A percentile compares a stretch with the other conserved stretches of the same genome.
These are phyloP conservation scores for Netelia melanura DNA, from an alignment of 2,888 invertebrate genomes.

Conservation along the genomic window DNA sequence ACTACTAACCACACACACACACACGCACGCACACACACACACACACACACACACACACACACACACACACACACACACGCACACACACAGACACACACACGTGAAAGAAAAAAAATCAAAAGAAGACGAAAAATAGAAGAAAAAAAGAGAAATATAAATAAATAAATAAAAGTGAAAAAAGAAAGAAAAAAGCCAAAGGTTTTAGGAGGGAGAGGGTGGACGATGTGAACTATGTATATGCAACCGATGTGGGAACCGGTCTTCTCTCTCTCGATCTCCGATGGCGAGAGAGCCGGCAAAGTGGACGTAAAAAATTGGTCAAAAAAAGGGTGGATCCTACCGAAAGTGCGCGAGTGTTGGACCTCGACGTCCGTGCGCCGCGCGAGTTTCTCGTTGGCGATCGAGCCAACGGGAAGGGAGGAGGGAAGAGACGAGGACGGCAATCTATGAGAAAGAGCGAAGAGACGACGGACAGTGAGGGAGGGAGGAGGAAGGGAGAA, in stretches of 20 bases:
- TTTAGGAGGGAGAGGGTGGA: slow-evolving; percentile 39
- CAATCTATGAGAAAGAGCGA: no score
- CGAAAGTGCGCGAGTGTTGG: slow-evolving; percentile 41
- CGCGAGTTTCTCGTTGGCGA: slow-evolving; percentile 37
- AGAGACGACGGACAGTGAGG: slow-evolving; percentile 44
- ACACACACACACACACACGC: neutral
- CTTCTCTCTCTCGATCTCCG: slow-evolving; percentile 22
- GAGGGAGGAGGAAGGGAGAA: slow-evolving; percentile 71
- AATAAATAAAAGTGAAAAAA: neutral
- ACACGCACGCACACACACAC: neutral
- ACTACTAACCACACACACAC: neutral
- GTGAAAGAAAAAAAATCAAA: slow-evolving; percentile 47
- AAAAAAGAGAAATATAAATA: slow-evolving; percentile 23
- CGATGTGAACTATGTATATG: slow-evolving; percentile 41
- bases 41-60: neutral
- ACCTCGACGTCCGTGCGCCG: slow-evolving; percentile 25
- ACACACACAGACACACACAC: neutral
- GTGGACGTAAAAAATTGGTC: slow-evolving; percentile 58
- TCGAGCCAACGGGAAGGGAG: slow-evolving; percentile 39
- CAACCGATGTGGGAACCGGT: slow-evolving; percentile 46
- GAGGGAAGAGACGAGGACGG: slow-evolving; percentile 40
- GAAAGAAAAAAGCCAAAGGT: neutral
- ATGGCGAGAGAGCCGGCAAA: slow-evolving; percentile 19
- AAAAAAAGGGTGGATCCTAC: slow-evolving; percentile 50
- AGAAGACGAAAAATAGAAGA: no score